These are phyloP conservation scores for Eupristina koningsbergeri DNA, from an alignment of 1,140 invertebrate species.

Conservation along the genomic window DNA sequence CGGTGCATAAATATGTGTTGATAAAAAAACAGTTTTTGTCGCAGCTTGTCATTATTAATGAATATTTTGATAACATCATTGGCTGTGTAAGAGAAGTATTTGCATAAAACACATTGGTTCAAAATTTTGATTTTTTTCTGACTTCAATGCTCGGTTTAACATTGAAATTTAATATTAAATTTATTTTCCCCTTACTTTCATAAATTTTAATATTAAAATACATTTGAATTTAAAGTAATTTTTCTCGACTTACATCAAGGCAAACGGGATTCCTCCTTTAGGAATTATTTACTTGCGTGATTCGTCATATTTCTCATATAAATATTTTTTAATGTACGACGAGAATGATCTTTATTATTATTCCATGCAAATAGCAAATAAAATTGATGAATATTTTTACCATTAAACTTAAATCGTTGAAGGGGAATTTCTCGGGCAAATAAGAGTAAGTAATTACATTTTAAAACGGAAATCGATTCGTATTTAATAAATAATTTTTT, in stretches of 20 bases:
- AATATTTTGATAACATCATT: conserved; percentile 19
- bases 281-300: background rate
- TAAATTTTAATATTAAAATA: conserved; percentile 20
- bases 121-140: background rate
- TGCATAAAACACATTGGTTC: conserved; percentile 10
- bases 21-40: conserved; percentile 11
- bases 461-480: background rate
- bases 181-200: conserved; percentile 14
- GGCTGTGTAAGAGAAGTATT: background rate
- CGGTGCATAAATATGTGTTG: conserved; percentile 24
- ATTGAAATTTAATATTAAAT: conserved; percentile 20
- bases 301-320: background rate
- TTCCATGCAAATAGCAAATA: background rate
- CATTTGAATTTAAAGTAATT: conserved; percentile 24
- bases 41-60: background rate
- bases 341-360: background rate
- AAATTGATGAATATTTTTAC: background rate
- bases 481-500: background rate
- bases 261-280: background rate
- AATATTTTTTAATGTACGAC: background rate
- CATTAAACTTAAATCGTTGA: background rate
- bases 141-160: background rate
- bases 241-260: conserved; percentile 1
- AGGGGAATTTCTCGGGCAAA: background rate
- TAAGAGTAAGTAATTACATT: background rate